A percentile compares a stretch with the other conserved stretches of the same genome.
Evolutionary conservation across 2,888 invertebrate species (phyloP).

Genomic region (Cephonodes hylas): DNA sequence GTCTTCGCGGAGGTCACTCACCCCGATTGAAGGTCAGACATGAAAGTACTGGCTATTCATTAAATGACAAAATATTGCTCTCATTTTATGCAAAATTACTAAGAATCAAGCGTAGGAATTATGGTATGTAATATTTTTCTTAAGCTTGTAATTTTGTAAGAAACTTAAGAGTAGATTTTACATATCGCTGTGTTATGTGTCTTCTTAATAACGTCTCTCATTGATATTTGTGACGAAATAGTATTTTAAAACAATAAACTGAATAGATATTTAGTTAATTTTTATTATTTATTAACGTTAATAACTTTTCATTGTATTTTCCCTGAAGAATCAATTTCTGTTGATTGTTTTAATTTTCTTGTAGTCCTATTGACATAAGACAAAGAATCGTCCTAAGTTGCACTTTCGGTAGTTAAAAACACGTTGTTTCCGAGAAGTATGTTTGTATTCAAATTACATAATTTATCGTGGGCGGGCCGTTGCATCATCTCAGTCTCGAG

Average conservation of each 20-base stretch:
- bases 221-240: no score
- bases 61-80: slow-evolving; percentile 1
- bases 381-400: no score
- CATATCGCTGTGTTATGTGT: no score
- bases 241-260: no score
- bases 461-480: not conserved
- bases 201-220: no score
- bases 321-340: no score
- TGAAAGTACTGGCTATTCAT: slow-evolving; percentile 33
- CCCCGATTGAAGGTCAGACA: slow-evolving; percentile 44
- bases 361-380: no score
- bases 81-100: not conserved
- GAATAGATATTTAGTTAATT: no score
- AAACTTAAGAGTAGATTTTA: no score
- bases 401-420: not conserved
- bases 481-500: not conserved
- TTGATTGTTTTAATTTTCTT: no score
- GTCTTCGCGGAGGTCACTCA: slow-evolving; percentile 39
- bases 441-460: not conserved
- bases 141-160: not conserved
- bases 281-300: no score
- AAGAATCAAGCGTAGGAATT: not conserved
- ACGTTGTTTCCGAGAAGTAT: not conserved
- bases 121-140: not conserved
- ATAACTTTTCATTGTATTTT: no score